These are phyloP conservation scores for Ptilonorhynchus violaceus DNA, from an alignment of 2,113 vertebrate species.

Conservation along the genomic window DNA sequence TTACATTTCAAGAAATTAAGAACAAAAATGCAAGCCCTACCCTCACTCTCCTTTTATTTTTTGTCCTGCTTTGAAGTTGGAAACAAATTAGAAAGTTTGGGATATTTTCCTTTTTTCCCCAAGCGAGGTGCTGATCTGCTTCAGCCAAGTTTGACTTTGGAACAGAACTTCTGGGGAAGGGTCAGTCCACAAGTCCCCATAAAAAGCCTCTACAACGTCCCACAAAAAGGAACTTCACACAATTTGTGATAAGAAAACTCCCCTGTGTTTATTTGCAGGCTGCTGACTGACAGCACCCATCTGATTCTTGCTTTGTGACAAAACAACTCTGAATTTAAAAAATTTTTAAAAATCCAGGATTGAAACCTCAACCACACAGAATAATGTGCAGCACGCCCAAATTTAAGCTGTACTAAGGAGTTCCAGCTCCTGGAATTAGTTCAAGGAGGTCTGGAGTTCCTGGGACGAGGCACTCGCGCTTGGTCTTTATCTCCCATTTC, in stretches of 20 bases:
- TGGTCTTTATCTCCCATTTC: neutral
- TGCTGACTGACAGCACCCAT: neutral
- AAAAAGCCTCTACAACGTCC: rapidly evolving
- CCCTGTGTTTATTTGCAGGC: neutral
- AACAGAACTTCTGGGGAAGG: neutral
- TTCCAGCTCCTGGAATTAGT: neutral
- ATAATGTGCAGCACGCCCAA: neutral
- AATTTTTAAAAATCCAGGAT: neutral
- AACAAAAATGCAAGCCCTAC: neutral
- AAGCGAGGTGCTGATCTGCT: neutral
- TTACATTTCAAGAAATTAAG: neutral
- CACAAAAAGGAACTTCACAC: neutral
- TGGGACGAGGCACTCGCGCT: neutral
- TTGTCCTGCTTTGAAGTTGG: neutral
- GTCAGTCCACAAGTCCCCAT: neutral
- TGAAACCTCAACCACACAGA: neutral
- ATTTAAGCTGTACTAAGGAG: neutral
- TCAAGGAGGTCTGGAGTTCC: neutral
- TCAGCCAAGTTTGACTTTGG: neutral
- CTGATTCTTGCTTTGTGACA: neutral
- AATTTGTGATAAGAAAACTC: neutral
- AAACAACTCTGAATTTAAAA: neutral
- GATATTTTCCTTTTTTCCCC: neutral
- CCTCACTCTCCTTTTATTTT: neutral
- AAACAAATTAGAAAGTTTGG: neutral